Conservation (phyloP, 2,888 invertebrate species). For the Cataglyphis albicans region DNA sequence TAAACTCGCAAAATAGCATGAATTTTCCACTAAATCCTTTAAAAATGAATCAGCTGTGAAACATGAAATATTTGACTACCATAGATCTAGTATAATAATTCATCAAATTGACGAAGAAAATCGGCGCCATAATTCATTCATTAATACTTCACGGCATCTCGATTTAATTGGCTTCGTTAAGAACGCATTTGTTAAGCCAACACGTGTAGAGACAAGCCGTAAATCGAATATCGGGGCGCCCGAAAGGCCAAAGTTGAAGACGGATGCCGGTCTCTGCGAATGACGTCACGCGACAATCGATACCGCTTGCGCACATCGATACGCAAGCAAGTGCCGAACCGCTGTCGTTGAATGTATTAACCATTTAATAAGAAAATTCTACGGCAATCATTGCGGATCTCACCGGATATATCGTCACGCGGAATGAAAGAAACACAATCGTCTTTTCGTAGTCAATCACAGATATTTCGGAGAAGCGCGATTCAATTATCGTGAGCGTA, state of each 20-base stretch:
- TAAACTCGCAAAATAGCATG: neutral
- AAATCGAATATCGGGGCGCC: conserved; percentile 26
- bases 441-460: neutral
- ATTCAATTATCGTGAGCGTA: neutral
- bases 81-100: neutral
- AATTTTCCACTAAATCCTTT: neutral
- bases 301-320: conserved; percentile 42
- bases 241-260: conserved; percentile 56
- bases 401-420: neutral
- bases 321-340: conserved; percentile 37
- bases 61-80: neutral
- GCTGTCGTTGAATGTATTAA: conserved; percentile 42
- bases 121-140: conserved; percentile 2
- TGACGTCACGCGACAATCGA: conserved; percentile 55
- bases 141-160: neutral
- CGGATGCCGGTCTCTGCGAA: conserved; percentile 45
- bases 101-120: neutral
- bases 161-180: conserved; percentile 38
- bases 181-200: conserved; percentile 36
- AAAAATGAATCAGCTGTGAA: neutral
- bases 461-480: neutral
- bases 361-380: conserved; percentile 35
- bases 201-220: conserved; percentile 39
- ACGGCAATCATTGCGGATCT: conserved; percentile 20
- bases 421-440: neutral